Percentiles rank a stretch among this genome's conserved stretches.
Evolutionary conservation across 2,888 invertebrate species (phyloP).

Genomic region (Quadroppia sp.): DNA sequence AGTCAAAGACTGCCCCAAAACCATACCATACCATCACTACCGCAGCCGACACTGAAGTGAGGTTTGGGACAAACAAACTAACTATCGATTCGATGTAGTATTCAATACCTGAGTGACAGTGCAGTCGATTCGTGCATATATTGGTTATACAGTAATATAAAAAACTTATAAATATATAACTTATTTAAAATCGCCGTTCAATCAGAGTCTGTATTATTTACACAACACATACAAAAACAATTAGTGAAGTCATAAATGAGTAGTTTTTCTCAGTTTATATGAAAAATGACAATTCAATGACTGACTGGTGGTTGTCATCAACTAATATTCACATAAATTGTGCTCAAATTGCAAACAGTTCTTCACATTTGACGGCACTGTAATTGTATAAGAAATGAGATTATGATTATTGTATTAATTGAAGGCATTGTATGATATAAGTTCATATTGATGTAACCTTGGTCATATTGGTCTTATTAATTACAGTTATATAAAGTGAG

Average conservation of each 20-base stretch:
- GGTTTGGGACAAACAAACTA: constrained; percentile 26
- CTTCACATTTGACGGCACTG: constrained; percentile 16
- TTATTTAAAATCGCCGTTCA: constrained; percentile 33
- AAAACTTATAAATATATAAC: constrained; percentile 27
- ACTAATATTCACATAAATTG: constrained; percentile 30
- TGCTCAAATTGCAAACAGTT: constrained; percentile 18
- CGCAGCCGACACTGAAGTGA: constrained; percentile 15
- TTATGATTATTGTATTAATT: constrained; percentile 14
- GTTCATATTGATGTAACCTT: constrained; percentile 33
- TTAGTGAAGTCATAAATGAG: neutral
- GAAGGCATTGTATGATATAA: constrained; percentile 26
- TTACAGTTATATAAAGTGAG: constrained; percentile 37
- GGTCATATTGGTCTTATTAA: constrained; percentile 38
- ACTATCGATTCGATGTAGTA: constrained; percentile 22
- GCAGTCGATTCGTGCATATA: constrained; percentile 36
- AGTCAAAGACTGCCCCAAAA: constrained; percentile 8
- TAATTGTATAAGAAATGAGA: constrained; percentile 31
- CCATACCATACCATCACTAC: constrained; percentile 4
- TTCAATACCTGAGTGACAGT: constrained; percentile 29
- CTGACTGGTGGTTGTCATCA: constrained; percentile 16
- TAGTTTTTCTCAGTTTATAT: neutral
- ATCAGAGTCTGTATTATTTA: constrained; percentile 28
- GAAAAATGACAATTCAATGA: neutral
- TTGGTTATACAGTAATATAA: neutral
- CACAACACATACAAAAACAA: constrained; percentile 1